phyloP scores from a whole-genome alignment of 2,113 vertebrate genomes.

The Damaliscus lunatus region DNA sequence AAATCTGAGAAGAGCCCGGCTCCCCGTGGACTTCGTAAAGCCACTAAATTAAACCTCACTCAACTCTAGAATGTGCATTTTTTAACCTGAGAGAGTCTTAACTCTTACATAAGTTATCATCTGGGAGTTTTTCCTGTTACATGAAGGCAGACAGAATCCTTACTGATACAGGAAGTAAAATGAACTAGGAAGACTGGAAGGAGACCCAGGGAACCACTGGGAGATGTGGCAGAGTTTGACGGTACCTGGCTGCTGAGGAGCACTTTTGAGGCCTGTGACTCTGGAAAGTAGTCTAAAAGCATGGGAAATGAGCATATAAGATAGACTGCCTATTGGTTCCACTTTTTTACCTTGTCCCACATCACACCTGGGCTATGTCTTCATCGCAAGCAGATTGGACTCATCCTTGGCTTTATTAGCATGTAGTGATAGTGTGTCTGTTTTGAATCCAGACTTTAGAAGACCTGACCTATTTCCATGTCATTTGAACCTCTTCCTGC shows the following conservation, averaged over 20 bases:
- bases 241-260: not conserved
- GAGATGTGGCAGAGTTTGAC: not conserved
- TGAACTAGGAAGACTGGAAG: not conserved
- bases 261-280: not conserved
- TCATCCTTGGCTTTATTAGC: not conserved
- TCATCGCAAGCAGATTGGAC: rapidly evolving
- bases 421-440: not conserved
- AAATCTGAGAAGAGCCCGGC: not conserved
- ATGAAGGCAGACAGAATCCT: not conserved
- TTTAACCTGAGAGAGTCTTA: not conserved
- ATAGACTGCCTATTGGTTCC: not conserved
- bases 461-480: not conserved
- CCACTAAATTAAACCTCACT: not conserved
- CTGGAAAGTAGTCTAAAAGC: not conserved
- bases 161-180: not conserved
- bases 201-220: not conserved
- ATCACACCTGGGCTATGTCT: not conserved
- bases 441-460: not conserved
- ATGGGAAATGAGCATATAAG: not conserved
- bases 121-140: not conserved
- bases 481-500: not conserved
- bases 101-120: not conserved
- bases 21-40: not conserved
- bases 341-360: not conserved
- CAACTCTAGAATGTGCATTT: not conserved